phyloP scores from a whole-genome alignment of 1,140 invertebrate genomes.

The Protaetia brevitarsis region DNA sequence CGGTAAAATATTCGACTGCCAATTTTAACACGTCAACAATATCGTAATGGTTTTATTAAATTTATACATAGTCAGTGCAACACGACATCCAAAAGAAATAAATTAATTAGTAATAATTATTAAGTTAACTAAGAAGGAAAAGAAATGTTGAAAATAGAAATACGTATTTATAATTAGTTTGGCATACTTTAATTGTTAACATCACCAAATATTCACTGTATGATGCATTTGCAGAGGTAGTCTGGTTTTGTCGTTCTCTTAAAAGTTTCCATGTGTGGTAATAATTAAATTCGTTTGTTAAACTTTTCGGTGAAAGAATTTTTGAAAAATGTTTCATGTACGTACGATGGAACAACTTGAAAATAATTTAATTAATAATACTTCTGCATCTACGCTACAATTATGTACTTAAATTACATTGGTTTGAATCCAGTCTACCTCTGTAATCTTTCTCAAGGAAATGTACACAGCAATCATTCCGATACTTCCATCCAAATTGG shows the following conservation, averaged over 20 bases:
- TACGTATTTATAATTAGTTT: conserved; percentile 13
- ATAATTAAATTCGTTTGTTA: no score
- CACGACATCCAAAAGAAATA: conserved; percentile 14
- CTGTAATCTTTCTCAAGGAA: not conserved
- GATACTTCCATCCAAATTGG: conserved; percentile 6
- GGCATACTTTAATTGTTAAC: conserved; percentile 14
- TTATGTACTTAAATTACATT: no score
- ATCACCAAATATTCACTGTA: not conserved
- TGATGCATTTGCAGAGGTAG: not conserved
- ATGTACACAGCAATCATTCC: not conserved
- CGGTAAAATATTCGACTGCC: no score
- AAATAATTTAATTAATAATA: no score
- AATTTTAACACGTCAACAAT: not conserved
- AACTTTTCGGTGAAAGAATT: no score
- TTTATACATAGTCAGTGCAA: not conserved
- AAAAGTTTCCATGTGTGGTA: no score
- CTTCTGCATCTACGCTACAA: no score
- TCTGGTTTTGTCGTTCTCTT: no score
- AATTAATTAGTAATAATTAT: conserved; percentile 7
- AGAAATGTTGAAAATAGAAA: not conserved
- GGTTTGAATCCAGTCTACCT: conserved; percentile 1
- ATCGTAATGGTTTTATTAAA: not conserved
- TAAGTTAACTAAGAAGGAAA: not conserved
- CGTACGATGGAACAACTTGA: no score
- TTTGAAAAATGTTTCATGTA: no score